Conservation (phyloP, 2,888 invertebrate species). For the Reticulitermes lucifugus region DNA sequence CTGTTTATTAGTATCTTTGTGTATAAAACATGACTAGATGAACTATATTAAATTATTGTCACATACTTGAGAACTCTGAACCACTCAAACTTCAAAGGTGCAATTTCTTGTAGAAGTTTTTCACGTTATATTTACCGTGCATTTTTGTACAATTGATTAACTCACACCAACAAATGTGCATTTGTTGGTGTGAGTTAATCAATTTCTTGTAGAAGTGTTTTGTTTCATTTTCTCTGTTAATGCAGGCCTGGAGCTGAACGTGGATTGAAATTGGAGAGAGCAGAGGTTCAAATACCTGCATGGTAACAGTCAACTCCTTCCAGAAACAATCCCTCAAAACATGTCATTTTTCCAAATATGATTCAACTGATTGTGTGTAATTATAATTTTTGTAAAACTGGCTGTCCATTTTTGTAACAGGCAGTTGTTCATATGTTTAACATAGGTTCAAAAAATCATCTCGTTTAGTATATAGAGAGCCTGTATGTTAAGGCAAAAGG, state of each 20-base stretch:
- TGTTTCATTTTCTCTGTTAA: conserved; percentile 10
- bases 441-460: too few species aligned
- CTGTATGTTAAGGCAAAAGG: too few species aligned
- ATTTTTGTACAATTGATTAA: too few species aligned
- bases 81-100: neutral
- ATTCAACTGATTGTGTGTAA: neutral
- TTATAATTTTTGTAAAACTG: neutral
- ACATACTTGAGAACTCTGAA: too few species aligned
- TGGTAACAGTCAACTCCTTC: neutral
- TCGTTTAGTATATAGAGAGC: too few species aligned
- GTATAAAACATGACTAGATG: too few species aligned
- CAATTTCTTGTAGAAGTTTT: neutral
- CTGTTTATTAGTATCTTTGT: too few species aligned
- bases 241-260: neutral
- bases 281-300: conserved; percentile 18
- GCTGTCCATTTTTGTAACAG: too few species aligned
- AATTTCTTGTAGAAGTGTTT: conserved; percentile 4
- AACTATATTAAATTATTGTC: too few species aligned
- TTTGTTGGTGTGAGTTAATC: too few species aligned
- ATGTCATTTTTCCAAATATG: neutral
- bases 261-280: neutral
- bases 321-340: neutral
- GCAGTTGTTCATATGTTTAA: too few species aligned
- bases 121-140: neutral
- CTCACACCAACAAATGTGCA: too few species aligned